phyloP scores from a whole-genome alignment of 2,888 invertebrate species.

The Agonopterix subpropinquella region DNA sequence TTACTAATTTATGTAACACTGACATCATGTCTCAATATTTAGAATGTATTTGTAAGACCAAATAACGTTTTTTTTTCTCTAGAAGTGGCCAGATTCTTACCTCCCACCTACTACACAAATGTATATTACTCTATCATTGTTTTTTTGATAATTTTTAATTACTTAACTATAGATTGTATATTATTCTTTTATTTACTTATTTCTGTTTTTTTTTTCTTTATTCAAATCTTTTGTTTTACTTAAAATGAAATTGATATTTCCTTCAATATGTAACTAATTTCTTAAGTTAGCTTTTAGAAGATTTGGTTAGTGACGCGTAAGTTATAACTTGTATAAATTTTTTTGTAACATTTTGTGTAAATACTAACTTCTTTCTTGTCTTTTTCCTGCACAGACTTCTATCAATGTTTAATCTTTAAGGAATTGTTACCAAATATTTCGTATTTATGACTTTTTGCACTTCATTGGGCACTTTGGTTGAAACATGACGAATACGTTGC shows the following conservation, averaged over 20 bases:
- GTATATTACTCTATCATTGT: slow-evolving; percentile 50
- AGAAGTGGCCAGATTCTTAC: slow-evolving; percentile 57
- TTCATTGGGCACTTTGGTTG: slow-evolving; percentile 19
- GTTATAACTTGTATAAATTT: slow-evolving; percentile 25
- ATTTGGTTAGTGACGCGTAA: slow-evolving; percentile 56
- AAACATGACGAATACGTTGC: slow-evolving; percentile 1
- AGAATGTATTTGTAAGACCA: slow-evolving; percentile 29
- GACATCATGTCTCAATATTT: slow-evolving; percentile 9
- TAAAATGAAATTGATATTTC: neutral
- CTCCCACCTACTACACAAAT: slow-evolving; percentile 64
- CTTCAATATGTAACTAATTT: slow-evolving; percentile 3
- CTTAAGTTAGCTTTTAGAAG: slow-evolving; percentile 42
- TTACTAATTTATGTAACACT: slow-evolving; percentile 4
- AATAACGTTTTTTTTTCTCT: slow-evolving; percentile 25
- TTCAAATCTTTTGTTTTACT: slow-evolving; percentile 3
- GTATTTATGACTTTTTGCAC: slow-evolving; percentile 52
- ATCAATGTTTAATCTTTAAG: slow-evolving; percentile 42
- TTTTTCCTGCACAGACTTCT: slow-evolving; percentile 31
- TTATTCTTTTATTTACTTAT: slow-evolving; percentile 17
- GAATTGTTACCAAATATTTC: slow-evolving; percentile 75
- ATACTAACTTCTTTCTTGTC: slow-evolving; percentile 45
- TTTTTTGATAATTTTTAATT: slow-evolving; percentile 40
- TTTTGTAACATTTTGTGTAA: slow-evolving; percentile 38
- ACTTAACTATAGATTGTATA: slow-evolving; percentile 41
- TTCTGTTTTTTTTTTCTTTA: slow-evolving; percentile 16